Evolutionary conservation across 2,888 invertebrate species (phyloP), one percentile per base, ranked within the genome.

Genomic region (Synanthedon vespiformis): DNA sequence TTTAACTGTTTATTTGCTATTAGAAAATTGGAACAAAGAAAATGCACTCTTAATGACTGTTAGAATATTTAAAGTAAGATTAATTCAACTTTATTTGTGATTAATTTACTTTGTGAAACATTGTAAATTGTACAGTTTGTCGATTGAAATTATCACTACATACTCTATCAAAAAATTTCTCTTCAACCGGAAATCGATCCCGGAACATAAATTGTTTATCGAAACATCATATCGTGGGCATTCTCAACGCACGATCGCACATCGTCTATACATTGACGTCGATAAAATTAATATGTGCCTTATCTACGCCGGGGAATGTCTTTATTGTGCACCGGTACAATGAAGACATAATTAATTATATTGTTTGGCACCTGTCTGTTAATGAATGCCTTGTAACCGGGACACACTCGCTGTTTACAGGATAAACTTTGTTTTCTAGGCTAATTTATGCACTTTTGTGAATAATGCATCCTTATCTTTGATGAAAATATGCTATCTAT

Each of bases 271-370:
- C 51, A 44, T 50, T 48, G 53, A 48, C 53, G 51, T 55, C 55
- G 53, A 56, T 56, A 53, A 56, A 55, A 51, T 54, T 49, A 56
- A 54, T 55, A 18, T 48, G 51, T 53, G 53, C 51, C 52, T 52
- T 55, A 55, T 57, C 56, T 56, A 16, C 6, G 48, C 48, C 22
- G 22, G 12, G 16, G 48, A 18, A 48, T 48, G 48, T 16, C 22
- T 18, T 48, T 48, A 22, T 48, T 16, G 22, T 48, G 18, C 34
- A 34, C 48, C 48, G 48, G 13, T 8, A 34, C 34, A 34, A 34
- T 34, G 34, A 34, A 34, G 34, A 13, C 6, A 44, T 14, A 44
- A 44, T 44, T 44, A 44, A 44, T 44, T 44, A 44, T 44, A 44
- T n/a, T 44, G 44, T n/a, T 44, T n/a, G 44, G 14, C 44, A 44